Evolutionary conservation across 2,797 vertebrate species (phyloP).

Genomic region (Myripristis jacobus): DNA sequence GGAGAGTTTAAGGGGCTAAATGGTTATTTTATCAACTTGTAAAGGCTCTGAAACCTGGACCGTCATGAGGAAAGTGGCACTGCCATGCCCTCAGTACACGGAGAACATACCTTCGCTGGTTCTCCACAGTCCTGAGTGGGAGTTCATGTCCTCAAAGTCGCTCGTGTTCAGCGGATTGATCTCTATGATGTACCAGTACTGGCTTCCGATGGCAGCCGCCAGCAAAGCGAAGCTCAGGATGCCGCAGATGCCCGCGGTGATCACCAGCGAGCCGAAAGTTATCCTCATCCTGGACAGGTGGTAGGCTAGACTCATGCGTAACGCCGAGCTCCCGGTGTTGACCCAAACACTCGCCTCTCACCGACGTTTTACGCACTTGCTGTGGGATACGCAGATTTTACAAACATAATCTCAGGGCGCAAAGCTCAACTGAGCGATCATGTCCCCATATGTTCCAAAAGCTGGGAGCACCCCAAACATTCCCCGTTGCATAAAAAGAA

Average conservation of each 20-base stretch:
- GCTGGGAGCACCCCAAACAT: background rate
- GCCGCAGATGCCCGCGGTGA: conserved; percentile 79
- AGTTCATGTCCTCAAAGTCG: conserved; percentile 70
- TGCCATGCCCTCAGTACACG: no score
- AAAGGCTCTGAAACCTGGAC: background rate
- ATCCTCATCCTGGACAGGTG: conserved; percentile 61
- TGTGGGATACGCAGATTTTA: no score
- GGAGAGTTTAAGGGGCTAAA: no score
- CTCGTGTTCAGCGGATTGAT: conserved; percentile 72
- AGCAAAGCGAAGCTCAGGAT: conserved; percentile 83
- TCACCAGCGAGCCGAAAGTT: conserved; percentile 70
- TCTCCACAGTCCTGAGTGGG: conserved; percentile 85
- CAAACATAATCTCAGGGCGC: background rate
- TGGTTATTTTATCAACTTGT: no score
- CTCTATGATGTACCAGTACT: conserved; percentile 86
- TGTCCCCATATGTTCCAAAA: background rate
- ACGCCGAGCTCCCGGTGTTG: background rate
- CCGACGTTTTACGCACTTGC: conserved; percentile 2
- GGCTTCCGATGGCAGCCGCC: conserved; percentile 80
- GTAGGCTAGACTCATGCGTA: conserved; percentile 11
- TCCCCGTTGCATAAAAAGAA: no score
- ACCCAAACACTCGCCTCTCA: background rate
- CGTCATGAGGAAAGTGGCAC: background rate
- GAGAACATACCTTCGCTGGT: conserved; percentile 78
- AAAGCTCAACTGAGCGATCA: no score